Percentiles rank a stretch among this genome's conserved stretches.
Evolutionary conservation across 1,140 invertebrate genomes (phyloP).

Genomic region (Bathynomus jamesi): DNA sequence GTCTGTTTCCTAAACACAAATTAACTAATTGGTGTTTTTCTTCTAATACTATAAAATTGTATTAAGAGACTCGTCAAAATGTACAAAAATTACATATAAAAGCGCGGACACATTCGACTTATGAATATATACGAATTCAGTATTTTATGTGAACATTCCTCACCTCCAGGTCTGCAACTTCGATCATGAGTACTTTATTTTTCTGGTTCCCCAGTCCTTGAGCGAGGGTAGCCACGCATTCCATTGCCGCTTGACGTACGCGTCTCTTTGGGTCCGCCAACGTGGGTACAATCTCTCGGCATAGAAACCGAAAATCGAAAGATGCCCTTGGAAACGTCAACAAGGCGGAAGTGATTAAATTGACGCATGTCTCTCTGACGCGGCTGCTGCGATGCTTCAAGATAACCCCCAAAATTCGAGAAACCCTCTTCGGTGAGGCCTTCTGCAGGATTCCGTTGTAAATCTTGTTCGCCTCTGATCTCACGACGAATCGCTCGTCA

Average conservation of each 20-base stretch:
- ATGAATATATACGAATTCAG: too few relatives aligned
- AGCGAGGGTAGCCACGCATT: neutral
- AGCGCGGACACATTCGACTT: too few relatives aligned
- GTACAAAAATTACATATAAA: too few relatives aligned
- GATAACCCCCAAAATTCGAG: neutral
- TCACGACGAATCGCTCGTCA: neutral
- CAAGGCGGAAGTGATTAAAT: neutral
- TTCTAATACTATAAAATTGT: too few relatives aligned
- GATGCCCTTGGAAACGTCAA: neutral
- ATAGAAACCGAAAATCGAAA: neutral
- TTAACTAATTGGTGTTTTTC: neutral
- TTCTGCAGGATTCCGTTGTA: neutral
- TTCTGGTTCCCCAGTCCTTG: neutral
- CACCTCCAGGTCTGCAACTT: neutral
- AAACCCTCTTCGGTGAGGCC: neutral
- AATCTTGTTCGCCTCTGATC: neutral
- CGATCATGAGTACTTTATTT: neutral
- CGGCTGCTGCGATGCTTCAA: neutral
- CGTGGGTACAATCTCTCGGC: neutral
- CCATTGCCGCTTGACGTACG: neutral
- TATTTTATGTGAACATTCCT: neutral
- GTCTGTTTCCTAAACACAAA: neutral
- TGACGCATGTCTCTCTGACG: neutral
- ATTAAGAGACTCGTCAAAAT: too few relatives aligned
- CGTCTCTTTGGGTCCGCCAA: neutral